phyloP scores from a whole-genome alignment of 2,113 vertebrate genomes.

The Mastomys natalensis region DNA sequence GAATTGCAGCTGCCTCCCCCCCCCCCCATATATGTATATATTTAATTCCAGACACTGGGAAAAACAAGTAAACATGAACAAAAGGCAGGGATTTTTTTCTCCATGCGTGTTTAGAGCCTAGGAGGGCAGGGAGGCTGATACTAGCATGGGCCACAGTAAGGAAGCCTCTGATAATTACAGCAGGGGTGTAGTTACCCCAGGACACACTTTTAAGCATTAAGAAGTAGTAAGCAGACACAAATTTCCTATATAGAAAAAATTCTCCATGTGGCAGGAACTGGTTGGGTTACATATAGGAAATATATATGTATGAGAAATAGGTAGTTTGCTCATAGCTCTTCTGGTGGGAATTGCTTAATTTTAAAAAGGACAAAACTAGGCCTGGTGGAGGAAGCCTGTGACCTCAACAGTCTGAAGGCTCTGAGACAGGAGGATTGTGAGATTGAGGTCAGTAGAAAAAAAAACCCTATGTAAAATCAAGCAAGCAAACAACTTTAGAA shows the following conservation, averaged over 20 bases:
- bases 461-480: background rate
- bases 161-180: background rate
- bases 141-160: background rate
- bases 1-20: no score
- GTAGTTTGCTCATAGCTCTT: background rate
- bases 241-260: background rate
- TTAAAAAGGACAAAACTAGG: background rate
- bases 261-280: background rate
- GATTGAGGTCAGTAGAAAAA: background rate
- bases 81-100: background rate
- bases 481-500: background rate
- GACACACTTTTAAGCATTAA: background rate
- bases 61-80: background rate
- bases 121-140: background rate
- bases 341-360: background rate
- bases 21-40: background rate
- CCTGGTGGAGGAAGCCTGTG: background rate
- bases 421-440: background rate
- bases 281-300: background rate
- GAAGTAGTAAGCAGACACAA: background rate
- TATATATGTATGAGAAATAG: background rate
- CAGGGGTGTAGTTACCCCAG: background rate
- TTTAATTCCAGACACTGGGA: conserved; percentile 13
- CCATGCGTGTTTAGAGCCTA: background rate
- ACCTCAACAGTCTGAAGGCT: background rate